A percentile compares a stretch with the other conserved stretches of the same genome.
Evolutionary conservation across 2,888 invertebrate genomes (phyloP).

Genomic region (Malachius bipustulatus): DNA sequence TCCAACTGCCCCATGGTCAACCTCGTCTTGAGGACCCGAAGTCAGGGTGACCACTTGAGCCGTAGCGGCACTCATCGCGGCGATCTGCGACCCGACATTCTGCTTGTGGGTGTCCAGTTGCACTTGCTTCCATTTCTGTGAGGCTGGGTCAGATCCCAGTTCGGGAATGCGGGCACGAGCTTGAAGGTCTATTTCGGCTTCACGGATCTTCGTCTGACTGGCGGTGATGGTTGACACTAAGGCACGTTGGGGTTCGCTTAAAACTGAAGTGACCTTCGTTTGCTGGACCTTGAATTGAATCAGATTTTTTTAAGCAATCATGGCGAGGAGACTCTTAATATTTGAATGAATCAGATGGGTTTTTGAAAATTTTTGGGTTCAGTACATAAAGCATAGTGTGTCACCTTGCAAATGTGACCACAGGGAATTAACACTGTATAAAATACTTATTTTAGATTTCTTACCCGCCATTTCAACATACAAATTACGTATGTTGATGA

Average conservation of each 20-base stretch:
- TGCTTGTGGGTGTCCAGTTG: slow-evolving; percentile 91
- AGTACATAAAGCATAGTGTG: no score
- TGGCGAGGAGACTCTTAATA: no score
- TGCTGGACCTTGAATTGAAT: slow-evolving; percentile 52
- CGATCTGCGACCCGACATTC: slow-evolving; percentile 91
- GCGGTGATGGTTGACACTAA: slow-evolving; percentile 81
- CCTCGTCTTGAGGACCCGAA: slow-evolving; percentile 66
- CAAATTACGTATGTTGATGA: no score
- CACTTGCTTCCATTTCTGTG: slow-evolving; percentile 88
- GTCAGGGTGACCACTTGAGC: slow-evolving; percentile 56
- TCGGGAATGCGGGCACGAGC: slow-evolving; percentile 52
- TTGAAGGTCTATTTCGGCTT: slow-evolving; percentile 62
- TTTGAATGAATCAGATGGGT: no score
- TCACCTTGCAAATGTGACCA: no score
- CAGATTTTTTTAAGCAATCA: no score
- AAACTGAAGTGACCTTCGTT: slow-evolving; percentile 71
- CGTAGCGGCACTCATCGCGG: slow-evolving; percentile 98
- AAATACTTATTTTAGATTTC: no score
- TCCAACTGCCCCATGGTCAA: slow-evolving; percentile 91
- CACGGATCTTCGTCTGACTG: slow-evolving; percentile 77
- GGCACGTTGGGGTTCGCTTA: slow-evolving; percentile 87
- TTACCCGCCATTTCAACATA: no score
- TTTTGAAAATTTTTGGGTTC: no score
- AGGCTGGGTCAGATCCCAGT: slow-evolving; percentile 72
- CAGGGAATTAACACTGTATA: no score